Conservation (phyloP, 2,888 invertebrate species). For the Cosmia trapezina region DNA sequence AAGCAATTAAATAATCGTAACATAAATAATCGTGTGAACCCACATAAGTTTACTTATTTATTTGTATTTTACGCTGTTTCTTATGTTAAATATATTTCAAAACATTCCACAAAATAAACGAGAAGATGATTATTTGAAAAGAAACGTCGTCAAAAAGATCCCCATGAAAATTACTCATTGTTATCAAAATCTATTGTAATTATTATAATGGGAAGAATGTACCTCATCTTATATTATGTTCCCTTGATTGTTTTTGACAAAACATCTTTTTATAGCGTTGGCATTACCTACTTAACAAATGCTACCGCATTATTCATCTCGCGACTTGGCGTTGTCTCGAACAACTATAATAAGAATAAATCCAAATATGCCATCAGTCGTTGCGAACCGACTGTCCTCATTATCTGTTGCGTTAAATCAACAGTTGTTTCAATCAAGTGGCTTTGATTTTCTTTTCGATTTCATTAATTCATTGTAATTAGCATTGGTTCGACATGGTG, state of each 20-base stretch:
- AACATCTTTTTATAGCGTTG: slow-evolving; percentile 63
- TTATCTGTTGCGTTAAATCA: slow-evolving; percentile 40
- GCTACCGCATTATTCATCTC: slow-evolving; percentile 64
- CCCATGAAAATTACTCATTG: slow-evolving; percentile 30
- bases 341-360: slow-evolving; percentile 62
- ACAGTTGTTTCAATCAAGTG: slow-evolving; percentile 20
- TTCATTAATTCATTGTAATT: slow-evolving; percentile 75
- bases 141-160: slow-evolving; percentile 14
- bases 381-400: slow-evolving; percentile 26
- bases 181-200: slow-evolving; percentile 48
- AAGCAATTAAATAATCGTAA: slow-evolving; percentile 10
- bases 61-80: slow-evolving; percentile 2
- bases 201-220: slow-evolving; percentile 19
- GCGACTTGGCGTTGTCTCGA: slow-evolving; percentile 62
- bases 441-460: slow-evolving; percentile 52
- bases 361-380: slow-evolving; percentile 44
- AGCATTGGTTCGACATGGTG: slow-evolving; percentile 74
- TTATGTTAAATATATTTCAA: slow-evolving; percentile 33
- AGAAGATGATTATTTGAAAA: slow-evolving; percentile 27
- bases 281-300: slow-evolving; percentile 64
- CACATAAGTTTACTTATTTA: slow-evolving; percentile 14
- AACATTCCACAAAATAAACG: slow-evolving; percentile 30
- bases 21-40: neutral
- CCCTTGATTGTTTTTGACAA: slow-evolving; percentile 50
- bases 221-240: slow-evolving; percentile 24